These are phyloP conservation scores for Episyrphus balteatus DNA, from an alignment of 1,140 invertebrate species.

Conservation along the genomic window DNA sequence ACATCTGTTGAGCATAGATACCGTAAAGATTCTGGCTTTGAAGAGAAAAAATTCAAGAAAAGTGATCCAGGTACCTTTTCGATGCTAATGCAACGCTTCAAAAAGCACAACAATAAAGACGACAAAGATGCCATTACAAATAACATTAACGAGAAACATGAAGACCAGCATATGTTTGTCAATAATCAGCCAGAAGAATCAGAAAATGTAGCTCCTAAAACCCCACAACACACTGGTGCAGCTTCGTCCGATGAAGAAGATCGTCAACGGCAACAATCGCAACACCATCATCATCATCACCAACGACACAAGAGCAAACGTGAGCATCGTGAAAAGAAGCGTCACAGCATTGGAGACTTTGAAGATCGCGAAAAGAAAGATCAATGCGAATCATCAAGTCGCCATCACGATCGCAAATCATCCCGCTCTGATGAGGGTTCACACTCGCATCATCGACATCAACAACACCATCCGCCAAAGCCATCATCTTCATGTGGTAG, in stretches of 20 bases:
- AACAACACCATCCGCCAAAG: constrained; percentile 1
- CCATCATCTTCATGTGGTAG: constrained; percentile 1
- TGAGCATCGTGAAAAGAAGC: constrained; percentile 31
- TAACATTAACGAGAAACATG: constrained; percentile 1
- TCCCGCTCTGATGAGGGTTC: constrained; percentile 16
- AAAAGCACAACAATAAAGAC: constrained; percentile 10
- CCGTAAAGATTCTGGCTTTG: background rate
- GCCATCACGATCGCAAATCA: constrained; percentile 19
- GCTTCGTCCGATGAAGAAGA: too few species aligned
- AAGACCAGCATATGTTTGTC: background rate
- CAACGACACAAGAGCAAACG: constrained; percentile 25
- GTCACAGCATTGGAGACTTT: constrained; percentile 25
- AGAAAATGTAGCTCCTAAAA: constrained; percentile 6
- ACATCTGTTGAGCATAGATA: background rate
- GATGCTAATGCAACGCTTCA: constrained; percentile 6
- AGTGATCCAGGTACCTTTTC: background rate
- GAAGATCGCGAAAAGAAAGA: background rate
- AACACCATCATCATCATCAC: constrained; percentile 18
- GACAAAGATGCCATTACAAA: constrained; percentile 10
- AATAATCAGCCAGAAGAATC: background rate
- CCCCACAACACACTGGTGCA: background rate
- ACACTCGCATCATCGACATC: background rate
- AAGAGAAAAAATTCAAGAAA: constrained; percentile 1
- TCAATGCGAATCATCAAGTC: too few species aligned
- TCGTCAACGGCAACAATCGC: constrained; percentile 16